Base-by-base conservation (phyloP, 2,797 vertebrate genomes). In the Clarias pachynema region DNA sequence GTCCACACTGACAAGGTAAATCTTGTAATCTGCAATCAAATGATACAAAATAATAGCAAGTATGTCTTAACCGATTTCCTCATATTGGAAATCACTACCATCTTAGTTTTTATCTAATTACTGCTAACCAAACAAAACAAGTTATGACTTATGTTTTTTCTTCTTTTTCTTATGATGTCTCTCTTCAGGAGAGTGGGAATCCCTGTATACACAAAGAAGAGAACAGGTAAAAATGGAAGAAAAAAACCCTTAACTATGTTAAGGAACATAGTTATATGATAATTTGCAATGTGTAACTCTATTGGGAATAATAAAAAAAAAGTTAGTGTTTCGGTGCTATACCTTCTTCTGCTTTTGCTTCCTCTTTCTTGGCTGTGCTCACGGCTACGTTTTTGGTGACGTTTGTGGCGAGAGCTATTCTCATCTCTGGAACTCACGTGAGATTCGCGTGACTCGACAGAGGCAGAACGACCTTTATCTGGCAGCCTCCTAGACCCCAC, bases 91-190 rank as follows among this genome's bases (percentile, higher is more conserved):
- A 73, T 57, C 31, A 75, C 18, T 72, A 60, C 60, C 66, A 49
- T 68, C 24, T 24, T 4, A 62, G 68, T 49, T 40, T 2, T 49
- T 49, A 40, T n/a, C n/a, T 56, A 34, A 24, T 49, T 5, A 59
- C 16, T 53, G 24, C 24, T n/a, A 82, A 26, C 7, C 56, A 26
- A 26, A 29, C 12, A 60, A 68, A 29, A 57, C 20, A 70, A 26
- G 81, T 87, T 15, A 62, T 1, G 81, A 78, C 16, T 92, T 90
- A 80, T 89, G 93, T 89, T 94, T 95, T 91, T 97, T 96, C 91
- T 96, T 96, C 92, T 97, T 96, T 91, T 96, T 96, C 92, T 94
- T 96, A 81, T 95, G 95, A 86, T 93, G 95, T 86, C 92, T 95
- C 29, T 96, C 95, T n/a, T 96, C 96, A 77, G 95, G 93, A 9